Base-by-base conservation (phyloP, 2,797 vertebrate species). In the Smutsia gigantea region DNA sequence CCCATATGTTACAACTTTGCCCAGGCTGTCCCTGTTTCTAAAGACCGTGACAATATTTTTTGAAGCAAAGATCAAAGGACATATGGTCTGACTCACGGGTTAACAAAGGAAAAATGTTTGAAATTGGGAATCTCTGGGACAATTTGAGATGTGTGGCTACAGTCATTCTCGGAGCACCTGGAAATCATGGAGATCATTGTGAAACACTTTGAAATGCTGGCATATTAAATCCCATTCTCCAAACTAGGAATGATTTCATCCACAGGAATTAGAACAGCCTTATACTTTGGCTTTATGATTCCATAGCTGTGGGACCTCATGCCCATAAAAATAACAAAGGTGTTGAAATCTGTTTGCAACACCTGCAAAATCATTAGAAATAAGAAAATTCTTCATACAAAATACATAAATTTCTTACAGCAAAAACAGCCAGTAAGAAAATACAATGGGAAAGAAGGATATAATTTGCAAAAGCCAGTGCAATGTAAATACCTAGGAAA, bases 41-140 rank as follows among this genome's bases (percentile, higher is more conserved):
- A 97, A 95, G 85, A 90, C 91, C 61, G 0, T 96, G 95, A 92
- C 94, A 96, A 87, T 93, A 97, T 93, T 94, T 98, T 97, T 84
- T 97, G 93, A 97, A 97, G 94, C 86, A 96, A 87, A 96, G 97
- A 98, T 98, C 97, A 97, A 97, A 98, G 93, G 93, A 97, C 96
- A 96, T 97, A 94, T 97, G 97, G 97, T 96, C 84, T 96, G 96
- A 96, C 75, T 97, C 96, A 94, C 17, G 88, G 92, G 92, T 91
- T 97, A 96, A 89, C 92, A 96, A 92, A 97, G 89, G 75, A 59
- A 92, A 97, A 95, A 88, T 81, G 89, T 93, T 96, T 96, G 91
- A 96, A 97, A 93, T 82, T 63, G 83, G 79, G 93, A 96, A 49
- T 93, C 89, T 94, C 89, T 81, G 81, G 93, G 92, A 63, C 75